A percentile compares a stretch with the other conserved stretches of the same genome.
Evolutionary conservation across 2,797 vertebrate genomes (phyloP).

Genomic region (Numenius phaeopus): DNA sequence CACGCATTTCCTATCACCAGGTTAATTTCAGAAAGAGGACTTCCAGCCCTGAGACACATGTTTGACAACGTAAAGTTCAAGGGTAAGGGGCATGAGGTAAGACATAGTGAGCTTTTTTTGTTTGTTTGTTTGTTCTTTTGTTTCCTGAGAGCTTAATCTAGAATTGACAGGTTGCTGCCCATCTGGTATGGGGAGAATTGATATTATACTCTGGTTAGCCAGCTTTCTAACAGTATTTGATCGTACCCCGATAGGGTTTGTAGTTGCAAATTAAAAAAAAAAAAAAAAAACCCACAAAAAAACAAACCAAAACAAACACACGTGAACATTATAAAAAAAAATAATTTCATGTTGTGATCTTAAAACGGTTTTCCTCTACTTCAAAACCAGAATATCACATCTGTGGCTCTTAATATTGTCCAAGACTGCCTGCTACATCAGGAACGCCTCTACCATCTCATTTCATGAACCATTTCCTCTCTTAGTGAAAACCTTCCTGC

Average conservation of each 20-base stretch:
- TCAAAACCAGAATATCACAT: neutral
- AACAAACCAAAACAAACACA: neutral
- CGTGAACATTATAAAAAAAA: neutral
- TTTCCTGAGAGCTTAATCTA: neutral
- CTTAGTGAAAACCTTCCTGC: neutral
- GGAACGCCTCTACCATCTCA: neutral
- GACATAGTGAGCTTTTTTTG: neutral
- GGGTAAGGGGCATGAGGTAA: slow-evolving; percentile 96
- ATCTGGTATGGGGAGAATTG: rapidly evolving
- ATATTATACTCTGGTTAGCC: rapidly evolving
- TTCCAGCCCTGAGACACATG: slow-evolving; percentile 90
- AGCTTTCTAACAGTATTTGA: neutral
- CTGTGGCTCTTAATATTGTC: neutral
- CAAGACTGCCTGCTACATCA: neutral
- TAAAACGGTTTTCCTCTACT: neutral
- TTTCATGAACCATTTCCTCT: neutral
- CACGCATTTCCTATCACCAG: slow-evolving; percentile 70
- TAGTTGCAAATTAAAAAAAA: neutral
- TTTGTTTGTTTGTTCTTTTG: neutral
- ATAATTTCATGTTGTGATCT: neutral
- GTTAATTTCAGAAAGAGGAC: slow-evolving; percentile 90
- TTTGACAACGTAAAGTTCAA: slow-evolving; percentile 88
- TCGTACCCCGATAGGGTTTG: rapidly evolving
- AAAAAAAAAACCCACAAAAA: neutral
- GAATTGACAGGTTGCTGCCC: neutral